Base-by-base conservation (phyloP, 2,888 invertebrate genomes). In the Brachyptera putata region DNA sequence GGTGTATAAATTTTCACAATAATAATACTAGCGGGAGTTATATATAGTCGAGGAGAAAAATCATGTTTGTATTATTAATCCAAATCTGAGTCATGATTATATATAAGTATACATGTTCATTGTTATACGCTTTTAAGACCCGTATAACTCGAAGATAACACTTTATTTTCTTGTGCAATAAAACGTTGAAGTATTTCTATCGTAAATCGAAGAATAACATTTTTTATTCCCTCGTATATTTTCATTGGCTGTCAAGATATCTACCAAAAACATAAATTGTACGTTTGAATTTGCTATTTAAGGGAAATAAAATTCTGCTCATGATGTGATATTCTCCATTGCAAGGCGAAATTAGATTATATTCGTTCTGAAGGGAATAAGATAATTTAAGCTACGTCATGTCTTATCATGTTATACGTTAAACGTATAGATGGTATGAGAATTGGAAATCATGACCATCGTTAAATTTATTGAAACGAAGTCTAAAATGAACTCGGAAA, bases 211-310 rank as follows among this genome's bases (percentile, higher is more conserved):
- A 11, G 11, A 30, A 11, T 30, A 30, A 30, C 30, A 30, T 21
- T 49, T 49, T 49, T 24, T 25, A 22, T 24, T 5, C n/a, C 25
- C 4, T 49, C 25, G 49, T 49, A 49, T 25, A 25, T 49, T 49
- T 25, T 13, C 49, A 49, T 49, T 49, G 49, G 25, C 26, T 49
- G 25, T 25, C 49, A 25, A 3, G 24, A 25, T 24, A n/a, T 24
- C 25, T 25, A 13, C n/a, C 13, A 49, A n/a, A 22, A 13, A 22
- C n/a, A 24, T 25, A 39, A 39, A 43, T 43, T n/a, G 18, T 21
- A 3, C 11, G 43, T 11, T 11, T 43, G 43, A n/a, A 18, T 43
- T 43, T 21, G 13, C 16, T n/a, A 16, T 43, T 16, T 43, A 30
- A 21, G 9, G 21, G 11, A 43, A 5, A 21, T 43, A 43, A 18